Base-by-base conservation (phyloP, 2,888 invertebrate genomes). In the Drosophila mayaguana region DNA sequence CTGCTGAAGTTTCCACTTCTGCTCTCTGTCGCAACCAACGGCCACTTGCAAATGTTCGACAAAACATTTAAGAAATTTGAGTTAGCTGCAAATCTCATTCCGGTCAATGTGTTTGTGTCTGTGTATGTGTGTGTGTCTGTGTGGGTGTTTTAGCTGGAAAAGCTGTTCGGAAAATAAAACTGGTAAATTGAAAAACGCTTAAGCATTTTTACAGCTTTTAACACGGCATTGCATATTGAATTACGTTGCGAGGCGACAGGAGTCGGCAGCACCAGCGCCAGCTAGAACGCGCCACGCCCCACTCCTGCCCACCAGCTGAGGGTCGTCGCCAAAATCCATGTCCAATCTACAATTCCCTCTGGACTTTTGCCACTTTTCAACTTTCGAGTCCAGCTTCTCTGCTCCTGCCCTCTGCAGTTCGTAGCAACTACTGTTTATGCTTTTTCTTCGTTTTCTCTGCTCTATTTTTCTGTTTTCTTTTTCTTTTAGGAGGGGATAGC, bases 131-230 rank as follows among this genome's bases (percentile, higher is more conserved):
- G 2, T 28, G 6, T 9, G n/a, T 48, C 14, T 50, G 51, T 36
- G 51, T 51, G 51, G 20, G 36, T 53, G 53, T 38, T 25, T 38
- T 36, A 22, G 40, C 38, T 56, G 62, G 20, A 16, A 34, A 76
- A 51, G 60, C 36, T 57, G 65, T 59, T 48, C 71, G 81, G 72
- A 76, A 88, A 86, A 86, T 76, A 84, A 84, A 84, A 88, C 88
- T 76, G 83, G 64, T 67, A 89, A 86, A 86, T 86, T 86, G 86
- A 80, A 89, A 86, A 89, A 89, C 86, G 86, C 88, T 86, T 86
- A 84, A 89, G 75, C 78, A 86, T 89, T 86, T 86, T 87, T 81
- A 86, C 88, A 84, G 89, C 88, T 88, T 86, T 88, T 80, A 84
- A 71, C 84, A 84, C 75, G 76, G 83, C 54, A 75, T 73, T 78